A percentile compares a stretch with the other conserved stretches of the same genome.
Evolutionary conservation across 2,113 vertebrate genomes (phyloP).

Genomic region (Cervus canadensis): DNA sequence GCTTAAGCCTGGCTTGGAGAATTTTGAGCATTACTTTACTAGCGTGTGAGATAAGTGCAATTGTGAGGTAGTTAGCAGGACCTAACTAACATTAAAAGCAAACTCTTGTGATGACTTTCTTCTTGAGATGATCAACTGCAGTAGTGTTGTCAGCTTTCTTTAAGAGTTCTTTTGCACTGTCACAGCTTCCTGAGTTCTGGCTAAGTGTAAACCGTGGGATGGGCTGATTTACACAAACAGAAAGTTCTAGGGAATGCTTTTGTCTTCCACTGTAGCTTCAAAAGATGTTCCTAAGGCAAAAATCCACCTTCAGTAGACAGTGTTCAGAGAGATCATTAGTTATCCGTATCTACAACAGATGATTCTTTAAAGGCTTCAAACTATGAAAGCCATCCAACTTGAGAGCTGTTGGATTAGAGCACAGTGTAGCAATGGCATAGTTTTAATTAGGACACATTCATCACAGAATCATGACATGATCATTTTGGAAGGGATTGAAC

Average conservation of each 20-base stretch:
- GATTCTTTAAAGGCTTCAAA: background rate
- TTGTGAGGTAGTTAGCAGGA: background rate
- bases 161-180: slow-evolving; percentile 7
- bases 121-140: slow-evolving; percentile 23
- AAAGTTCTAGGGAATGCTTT: background rate
- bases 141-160: slow-evolving; percentile 13
- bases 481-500: background rate
- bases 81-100: slow-evolving; percentile 43
- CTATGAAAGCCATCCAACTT: background rate
- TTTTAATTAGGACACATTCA: background rate
- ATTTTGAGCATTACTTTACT: too few species aligned
- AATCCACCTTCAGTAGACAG: background rate
- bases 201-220: slow-evolving; percentile 49
- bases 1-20: too few species aligned
- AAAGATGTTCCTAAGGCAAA: slow-evolving; percentile 16
- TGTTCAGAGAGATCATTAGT: slow-evolving; percentile 15
- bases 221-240: background rate
- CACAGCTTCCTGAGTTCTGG: slow-evolving; percentile 15
- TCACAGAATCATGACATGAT: background rate
- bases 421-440: background rate
- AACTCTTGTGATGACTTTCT: slow-evolving; percentile 4
- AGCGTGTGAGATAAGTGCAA: too few species aligned
- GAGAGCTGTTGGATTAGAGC: background rate
- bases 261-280: background rate
- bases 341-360: background rate